phyloP scores from a whole-genome alignment of 2,888 invertebrate genomes.

The Oxycera nigricornis region DNA sequence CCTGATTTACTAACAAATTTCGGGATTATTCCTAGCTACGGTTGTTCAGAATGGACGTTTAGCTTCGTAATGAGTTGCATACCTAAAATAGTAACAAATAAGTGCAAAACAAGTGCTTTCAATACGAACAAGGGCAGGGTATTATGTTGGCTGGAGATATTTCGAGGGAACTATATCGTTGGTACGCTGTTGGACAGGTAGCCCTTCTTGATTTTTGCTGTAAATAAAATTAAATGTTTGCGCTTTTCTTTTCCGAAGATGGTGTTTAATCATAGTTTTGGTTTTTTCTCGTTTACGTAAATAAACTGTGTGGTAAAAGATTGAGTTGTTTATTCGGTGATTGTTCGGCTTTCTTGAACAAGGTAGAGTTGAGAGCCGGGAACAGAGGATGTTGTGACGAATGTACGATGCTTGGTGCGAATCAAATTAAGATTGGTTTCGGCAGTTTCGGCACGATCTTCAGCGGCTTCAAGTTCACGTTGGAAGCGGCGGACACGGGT shows the following conservation, averaged over 20 bases:
- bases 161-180: slow-evolving; percentile 29
- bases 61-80: neutral
- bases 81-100: neutral
- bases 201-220: slow-evolving; percentile 23
- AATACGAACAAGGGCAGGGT: neutral
- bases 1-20: neutral
- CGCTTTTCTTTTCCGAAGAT: slow-evolving; percentile 4
- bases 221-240: slow-evolving; percentile 9
- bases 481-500: slow-evolving; percentile 98
- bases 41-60: neutral
- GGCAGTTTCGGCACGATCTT: slow-evolving; percentile 94
- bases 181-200: neutral
- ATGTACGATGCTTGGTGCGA: slow-evolving; percentile 98
- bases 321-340: slow-evolving; percentile 53
- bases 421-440: slow-evolving; percentile 94
- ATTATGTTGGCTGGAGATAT: neutral
- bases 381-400: slow-evolving; percentile 91
- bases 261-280: slow-evolving; percentile 19
- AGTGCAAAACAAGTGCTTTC: neutral
- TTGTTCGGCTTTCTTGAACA: slow-evolving; percentile 81
- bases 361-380: slow-evolving; percentile 92
- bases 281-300: slow-evolving; percentile 27
- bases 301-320: neutral
- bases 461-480: slow-evolving; percentile 95
- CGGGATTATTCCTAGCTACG: slow-evolving; percentile 22